Base-by-base conservation (phyloP, 2,113 vertebrate species). In the Brachionichthys hirsutus region DNA sequence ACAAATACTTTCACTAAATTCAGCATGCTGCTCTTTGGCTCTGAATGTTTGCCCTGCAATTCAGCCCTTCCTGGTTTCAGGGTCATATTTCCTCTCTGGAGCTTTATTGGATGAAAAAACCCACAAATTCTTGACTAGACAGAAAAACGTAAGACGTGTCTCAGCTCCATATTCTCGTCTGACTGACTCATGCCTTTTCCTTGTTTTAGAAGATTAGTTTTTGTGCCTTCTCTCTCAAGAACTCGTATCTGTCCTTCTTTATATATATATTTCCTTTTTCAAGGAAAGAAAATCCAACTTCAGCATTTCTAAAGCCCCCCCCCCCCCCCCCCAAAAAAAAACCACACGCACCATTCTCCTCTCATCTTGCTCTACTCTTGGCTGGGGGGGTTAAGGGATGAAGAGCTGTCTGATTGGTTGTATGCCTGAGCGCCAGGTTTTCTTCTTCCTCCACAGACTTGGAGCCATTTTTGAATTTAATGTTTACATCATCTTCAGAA, bases 181-280 rank as follows among this genome's bases (percentile, higher is more conserved):
- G 64, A n/a, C n/a, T n/a, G 36, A 76, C 68, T 87, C 62, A 52
- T 72, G 71, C 54, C 66, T 67, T 73, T 73, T 62, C 43, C 53
- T 50, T 62, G 58, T 77, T 80, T 78, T 70, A 73, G 59, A 62
- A 69, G 78, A 88, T 89, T 82, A 86, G 55, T 74, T 34, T 44
- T 17, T 18, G n/a, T 41, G 58, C 60, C 46, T 66, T 65, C 12
- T 44, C 52, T 59, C 19, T 15, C n/a, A 10, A 22, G 9, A 70
- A 61, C 52, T 52, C 59, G 42, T 48, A 48, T 47, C 56, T 53
- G 54, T 73, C 20, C 22, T 54, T 58, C 34, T 45, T 35, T 58
- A 30, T 30, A 30, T 30, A 30, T 30, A 30, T 30, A 30, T 30
- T 48, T 59, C 67, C 22, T 46, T 48, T 38, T 10, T 24, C 4